A percentile compares a stretch with the other conserved stretches of the same genome.
These are phyloP conservation scores for Columba janthina DNA, from an alignment of 2,113 vertebrate genomes.

Conservation along the genomic window DNA sequence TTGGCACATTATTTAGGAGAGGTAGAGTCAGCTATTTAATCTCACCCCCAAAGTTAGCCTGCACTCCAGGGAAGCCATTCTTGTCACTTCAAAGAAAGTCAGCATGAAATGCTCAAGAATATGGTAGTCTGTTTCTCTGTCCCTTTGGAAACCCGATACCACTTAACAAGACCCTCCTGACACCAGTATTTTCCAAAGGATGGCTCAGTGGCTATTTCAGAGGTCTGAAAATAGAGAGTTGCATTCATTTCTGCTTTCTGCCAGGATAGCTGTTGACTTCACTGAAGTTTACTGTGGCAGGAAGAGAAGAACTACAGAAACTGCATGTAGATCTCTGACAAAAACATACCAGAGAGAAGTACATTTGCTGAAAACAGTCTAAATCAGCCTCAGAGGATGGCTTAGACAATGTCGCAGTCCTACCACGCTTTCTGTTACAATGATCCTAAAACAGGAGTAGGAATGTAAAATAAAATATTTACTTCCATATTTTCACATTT, in stretches of 20 bases:
- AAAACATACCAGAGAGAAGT: not conserved
- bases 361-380: not conserved
- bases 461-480: not conserved
- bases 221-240: conserved; percentile 1
- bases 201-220: not conserved
- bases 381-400: not conserved
- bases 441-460: not conserved
- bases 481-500: not conserved
- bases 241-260: conserved; percentile 3
- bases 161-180: not conserved
- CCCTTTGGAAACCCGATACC: not conserved
- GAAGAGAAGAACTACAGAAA: not conserved
- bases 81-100: not conserved
- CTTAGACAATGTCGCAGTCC: not conserved
- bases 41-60: not conserved
- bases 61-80: not conserved
- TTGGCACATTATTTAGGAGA: not conserved
- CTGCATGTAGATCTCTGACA: not conserved
- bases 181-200: conserved; percentile 1
- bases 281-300: not conserved
- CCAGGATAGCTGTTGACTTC: not conserved
- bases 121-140: not conserved
- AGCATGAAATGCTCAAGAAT: not conserved
- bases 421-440: not conserved
- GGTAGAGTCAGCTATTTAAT: not conserved